Base-by-base conservation (phyloP, 2,888 invertebrate genomes). In the Oscheius sp. region DNA sequence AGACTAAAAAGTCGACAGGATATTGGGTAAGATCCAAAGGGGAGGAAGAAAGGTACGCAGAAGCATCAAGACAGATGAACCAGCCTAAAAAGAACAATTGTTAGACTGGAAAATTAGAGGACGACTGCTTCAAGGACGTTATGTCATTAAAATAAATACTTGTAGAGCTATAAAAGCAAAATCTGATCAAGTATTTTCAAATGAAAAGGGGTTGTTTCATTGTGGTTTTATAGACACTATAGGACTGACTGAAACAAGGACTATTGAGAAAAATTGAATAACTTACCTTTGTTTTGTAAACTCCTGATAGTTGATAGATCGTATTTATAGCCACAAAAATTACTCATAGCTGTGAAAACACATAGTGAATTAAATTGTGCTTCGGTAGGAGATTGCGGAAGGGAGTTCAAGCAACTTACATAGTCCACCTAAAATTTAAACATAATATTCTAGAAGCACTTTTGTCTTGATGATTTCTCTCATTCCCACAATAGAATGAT, bases 401-500 rank as follows among this genome's bases (percentile, higher is more conserved):
- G 22, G 17, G 63, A 59, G 41, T 41, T n/a, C 1, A 76, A 49
- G 63, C 77, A 74, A 17, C 33, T 30, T 1, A 77, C 61, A 0
- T 56, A n/a, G 45, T 74, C 57, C 2, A 69, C 56, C 73, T 75
- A n/a, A 20, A 62, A 30, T n/a, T n/a, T n/a, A n/a, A n/a, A n/a
- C n/a, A n/a, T n/a, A n/a, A n/a, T n/a, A n/a, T n/a, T n/a, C n/a
- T n/a, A n/a, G n/a, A n/a, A n/a, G n/a, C n/a, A n/a, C n/a, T n/a
- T 47, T n/a, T 5, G 73, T 73, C 45, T 67, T 74, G 5, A 92
- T 91, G 63, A 92, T 85, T 86, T 92, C 92, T 85, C 96, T 89
- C 90, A 96, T 91, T 12, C 97, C 96, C 70, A 96, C 89, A 0
- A 95, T 94, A 1, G 96, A 96, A 0, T 96, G 96, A 86, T 97